A percentile compares a stretch with the other conserved stretches of the same genome.
Conservation (phyloP, 2,888 invertebrate species). For the Lycophotia porphyrea region DNA sequence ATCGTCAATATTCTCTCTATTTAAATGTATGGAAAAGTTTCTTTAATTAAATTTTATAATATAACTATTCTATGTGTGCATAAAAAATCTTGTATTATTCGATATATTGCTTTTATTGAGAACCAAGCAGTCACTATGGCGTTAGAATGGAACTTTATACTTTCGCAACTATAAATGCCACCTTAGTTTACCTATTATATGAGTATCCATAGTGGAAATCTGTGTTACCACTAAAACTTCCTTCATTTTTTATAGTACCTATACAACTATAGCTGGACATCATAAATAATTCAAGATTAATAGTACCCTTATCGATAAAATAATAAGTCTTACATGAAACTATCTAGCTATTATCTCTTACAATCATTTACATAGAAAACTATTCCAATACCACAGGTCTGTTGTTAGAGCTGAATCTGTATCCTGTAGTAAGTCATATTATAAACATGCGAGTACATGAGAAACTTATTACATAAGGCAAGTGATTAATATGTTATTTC, state of each 20-base stretch:
- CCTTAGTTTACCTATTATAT: conserved; percentile 61
- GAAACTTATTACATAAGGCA: conserved; percentile 83
- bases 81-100: conserved; percentile 57
- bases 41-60: conserved; percentile 51
- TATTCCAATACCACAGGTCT: conserved; percentile 62
- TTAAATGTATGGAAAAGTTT: conserved; percentile 62
- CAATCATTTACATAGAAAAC: conserved; percentile 72
- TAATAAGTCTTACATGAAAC: conserved; percentile 73
- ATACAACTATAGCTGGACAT: conserved; percentile 76
- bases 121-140: conserved; percentile 58
- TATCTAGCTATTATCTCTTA: conserved; percentile 70
- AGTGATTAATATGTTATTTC: conserved; percentile 72
- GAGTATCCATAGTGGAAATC: conserved; percentile 72
- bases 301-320: conserved; percentile 74
- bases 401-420: conserved; percentile 56
- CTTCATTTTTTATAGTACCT: conserved; percentile 61
- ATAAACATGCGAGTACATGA: conserved; percentile 82
- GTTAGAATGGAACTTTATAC: conserved; percentile 55
- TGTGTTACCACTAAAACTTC: conserved; percentile 67
- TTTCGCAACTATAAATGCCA: conserved; percentile 63
- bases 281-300: conserved; percentile 70
- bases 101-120: conserved; percentile 58
- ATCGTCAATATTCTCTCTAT: conserved; percentile 73
- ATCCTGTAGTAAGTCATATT: conserved; percentile 68
- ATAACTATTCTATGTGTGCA: conserved; percentile 62